Evolutionary conservation across 2,888 invertebrate genomes (phyloP), one percentile per base, ranked within the genome.

Genomic region (Ernsta delagoae): DNA sequence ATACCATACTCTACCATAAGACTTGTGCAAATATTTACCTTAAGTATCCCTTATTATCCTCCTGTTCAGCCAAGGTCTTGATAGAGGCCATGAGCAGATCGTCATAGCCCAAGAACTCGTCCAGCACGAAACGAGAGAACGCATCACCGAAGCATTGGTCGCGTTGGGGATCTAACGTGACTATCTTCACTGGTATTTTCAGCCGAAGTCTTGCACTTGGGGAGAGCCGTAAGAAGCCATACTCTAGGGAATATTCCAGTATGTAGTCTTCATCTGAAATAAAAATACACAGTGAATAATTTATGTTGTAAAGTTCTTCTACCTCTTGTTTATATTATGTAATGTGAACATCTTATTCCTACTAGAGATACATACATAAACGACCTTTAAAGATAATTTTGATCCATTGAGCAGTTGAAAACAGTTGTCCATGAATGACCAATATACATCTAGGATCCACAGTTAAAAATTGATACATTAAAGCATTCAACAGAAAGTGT

Each of bases 71-170:
- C 73, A 99, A 92, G 1, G 97, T 96, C 89, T 99, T 98, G 69
- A 99, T 97, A 63, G 98, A 98, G 0, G 99, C 97, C 98, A 99
- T 98, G 1, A 99, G 94, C 70, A 99, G 92, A 85, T 99, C 99
- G 83, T 99, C 99, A 81, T 99, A 99, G 39, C 99, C 99, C 56
- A 99, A 94, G 84, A 99, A 97, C 82, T 98, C 97, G 74, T 98
- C 97, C 50, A 99, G 95, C 72, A 99, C 95, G 79, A 98, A 96
- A 60, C 98, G 95, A 68, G 97, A 98, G 83, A 99, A 96, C 0
- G 96, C 89, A 86, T 99, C 99, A 0, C 99, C 99, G 88, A 99
- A 99, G 84, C 99, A 99, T 72, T 95, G 95, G 83, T 99, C 98
- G 67, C 95, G 96, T 57, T 95, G 94, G 0, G 99, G 98, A 94